These are phyloP conservation scores for Rhimphoctona megacephalus DNA, from an alignment of 2,888 invertebrate species.

Conservation along the genomic window DNA sequence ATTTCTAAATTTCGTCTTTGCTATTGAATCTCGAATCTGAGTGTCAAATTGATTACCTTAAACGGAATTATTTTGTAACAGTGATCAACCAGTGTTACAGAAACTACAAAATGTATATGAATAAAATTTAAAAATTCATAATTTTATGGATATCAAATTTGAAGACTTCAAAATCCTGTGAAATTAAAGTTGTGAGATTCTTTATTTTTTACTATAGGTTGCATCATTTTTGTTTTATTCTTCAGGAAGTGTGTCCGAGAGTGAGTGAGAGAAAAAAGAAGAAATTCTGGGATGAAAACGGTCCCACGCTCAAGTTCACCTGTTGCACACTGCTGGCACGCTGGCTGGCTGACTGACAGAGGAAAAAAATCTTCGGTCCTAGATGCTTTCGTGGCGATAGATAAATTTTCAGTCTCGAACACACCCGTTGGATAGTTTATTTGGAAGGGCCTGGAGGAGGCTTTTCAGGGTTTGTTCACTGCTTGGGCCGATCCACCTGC, in stretches of 20 bases:
- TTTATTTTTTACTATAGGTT: not conserved
- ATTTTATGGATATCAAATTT: too few relatives aligned
- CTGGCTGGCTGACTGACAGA: constrained; percentile 47
- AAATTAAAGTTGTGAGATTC: not conserved
- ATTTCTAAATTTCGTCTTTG: not conserved
- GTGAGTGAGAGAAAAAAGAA: constrained; percentile 28
- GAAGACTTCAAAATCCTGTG: not conserved
- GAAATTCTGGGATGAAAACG: constrained; percentile 43
- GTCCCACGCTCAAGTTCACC: constrained; percentile 68
- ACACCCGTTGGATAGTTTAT: constrained; percentile 56
- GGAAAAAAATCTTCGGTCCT: constrained; percentile 54
- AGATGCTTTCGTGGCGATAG: constrained; percentile 66
- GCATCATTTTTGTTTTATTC: constrained; percentile 22
- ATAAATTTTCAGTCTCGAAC: constrained; percentile 63
- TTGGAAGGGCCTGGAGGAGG: constrained; percentile 42
- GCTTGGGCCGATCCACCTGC: constrained; percentile 76
- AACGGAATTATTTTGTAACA: too few relatives aligned
- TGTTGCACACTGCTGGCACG: constrained; percentile 61
- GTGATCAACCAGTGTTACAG: too few relatives aligned
- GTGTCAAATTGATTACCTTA: too few relatives aligned
- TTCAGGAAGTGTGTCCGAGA: not conserved
- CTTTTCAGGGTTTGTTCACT: constrained; percentile 50
- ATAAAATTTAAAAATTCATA: too few relatives aligned
- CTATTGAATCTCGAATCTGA: too few relatives aligned
- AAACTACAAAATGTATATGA: too few relatives aligned